These are phyloP conservation scores for Tetrax tetrax DNA, from an alignment of 2,113 vertebrate species.

Conservation along the genomic window DNA sequence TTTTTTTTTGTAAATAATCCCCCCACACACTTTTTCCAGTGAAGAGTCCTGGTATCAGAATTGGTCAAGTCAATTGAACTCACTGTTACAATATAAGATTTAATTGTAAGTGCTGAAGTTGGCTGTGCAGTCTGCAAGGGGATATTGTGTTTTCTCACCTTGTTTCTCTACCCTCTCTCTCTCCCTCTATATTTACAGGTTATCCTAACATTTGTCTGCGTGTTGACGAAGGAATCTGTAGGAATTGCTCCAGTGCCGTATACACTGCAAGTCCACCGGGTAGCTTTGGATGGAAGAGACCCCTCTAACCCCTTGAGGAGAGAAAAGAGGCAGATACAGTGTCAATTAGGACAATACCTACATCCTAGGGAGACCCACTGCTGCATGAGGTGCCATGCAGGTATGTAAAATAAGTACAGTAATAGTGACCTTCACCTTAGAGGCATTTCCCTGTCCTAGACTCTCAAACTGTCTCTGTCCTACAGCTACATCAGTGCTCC, in stretches of 20 bases:
- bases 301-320: neutral
- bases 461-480: neutral
- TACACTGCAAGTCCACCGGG: neutral
- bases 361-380: constrained; percentile 62
- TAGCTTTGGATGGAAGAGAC: neutral
- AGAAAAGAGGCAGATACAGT: constrained; percentile 12
- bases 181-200: constrained; percentile 30
- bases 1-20: neutral
- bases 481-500: neutral
- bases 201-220: constrained; percentile 19
- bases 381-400: constrained; percentile 68
- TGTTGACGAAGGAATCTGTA: constrained; percentile 8
- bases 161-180: neutral
- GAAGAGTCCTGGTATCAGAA: neutral
- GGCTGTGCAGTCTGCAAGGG: neutral
- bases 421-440: neutral
- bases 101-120: neutral
- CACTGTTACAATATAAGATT: neutral
- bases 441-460: neutral
- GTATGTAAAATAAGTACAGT: neutral
- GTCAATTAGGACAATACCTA: constrained; percentile 48
- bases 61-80: neutral
- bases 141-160: neutral
- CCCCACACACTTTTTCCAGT: neutral
- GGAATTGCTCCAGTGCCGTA: neutral